A percentile compares a stretch with the other conserved stretches of the same genome.
These are phyloP conservation scores for Hydrotaea cyrtoneurina DNA, from an alignment of 2,888 invertebrate species.

Conservation along the genomic window DNA sequence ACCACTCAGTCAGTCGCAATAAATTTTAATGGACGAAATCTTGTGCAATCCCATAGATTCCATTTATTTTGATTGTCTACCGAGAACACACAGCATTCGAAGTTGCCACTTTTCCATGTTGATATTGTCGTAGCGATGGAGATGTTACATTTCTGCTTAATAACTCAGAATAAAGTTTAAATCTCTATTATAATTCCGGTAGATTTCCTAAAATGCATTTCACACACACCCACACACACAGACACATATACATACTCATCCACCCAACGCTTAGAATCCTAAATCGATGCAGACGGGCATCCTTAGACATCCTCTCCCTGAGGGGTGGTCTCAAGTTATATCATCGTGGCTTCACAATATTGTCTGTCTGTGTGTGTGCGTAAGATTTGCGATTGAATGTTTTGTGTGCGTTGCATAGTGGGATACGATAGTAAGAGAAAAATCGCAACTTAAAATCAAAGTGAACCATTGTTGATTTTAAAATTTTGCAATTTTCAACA, in stretches of 20 bases:
- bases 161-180: background rate
- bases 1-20: background rate
- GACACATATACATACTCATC: background rate
- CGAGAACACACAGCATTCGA: background rate
- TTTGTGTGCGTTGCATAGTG: background rate
- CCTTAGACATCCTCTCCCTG: background rate
- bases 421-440: too few species aligned
- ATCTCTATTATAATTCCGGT: background rate
- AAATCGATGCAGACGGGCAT: background rate
- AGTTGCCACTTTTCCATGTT: background rate
- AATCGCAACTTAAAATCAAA: too few species aligned
- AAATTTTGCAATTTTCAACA: too few species aligned
- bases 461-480: too few species aligned
- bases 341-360: background rate
- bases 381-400: background rate
- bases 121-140: background rate
- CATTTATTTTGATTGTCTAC: background rate
- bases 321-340: background rate
- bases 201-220: background rate
- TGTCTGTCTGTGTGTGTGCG: background rate
- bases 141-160: background rate
- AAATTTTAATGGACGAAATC: background rate
- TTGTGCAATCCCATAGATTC: background rate
- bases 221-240: background rate
- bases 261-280: background rate